A percentile compares a stretch with the other conserved stretches of the same genome.
Conservation (phyloP, 2,113 vertebrate genomes). For the Shinisaurus crocodilurus region DNA sequence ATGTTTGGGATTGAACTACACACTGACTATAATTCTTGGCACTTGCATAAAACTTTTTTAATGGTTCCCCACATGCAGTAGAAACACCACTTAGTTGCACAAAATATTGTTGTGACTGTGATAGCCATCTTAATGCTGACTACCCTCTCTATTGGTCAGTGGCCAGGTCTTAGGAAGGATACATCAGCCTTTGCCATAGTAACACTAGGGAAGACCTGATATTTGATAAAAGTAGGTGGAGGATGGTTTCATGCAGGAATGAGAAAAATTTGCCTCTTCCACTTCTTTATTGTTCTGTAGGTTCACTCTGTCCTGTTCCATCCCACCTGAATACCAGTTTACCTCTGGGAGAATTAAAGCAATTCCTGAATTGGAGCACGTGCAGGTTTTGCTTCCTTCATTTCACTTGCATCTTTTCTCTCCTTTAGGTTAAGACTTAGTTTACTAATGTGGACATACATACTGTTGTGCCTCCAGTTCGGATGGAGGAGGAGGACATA, state of each 20-base stretch:
- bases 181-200: neutral
- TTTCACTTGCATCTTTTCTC: neutral
- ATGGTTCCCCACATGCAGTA: constrained; percentile 12
- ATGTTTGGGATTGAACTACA: constrained; percentile 58
- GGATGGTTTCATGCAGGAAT: neutral
- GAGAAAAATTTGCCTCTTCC: neutral
- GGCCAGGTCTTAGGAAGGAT: neutral
- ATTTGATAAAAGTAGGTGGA: no score
- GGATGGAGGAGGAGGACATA: no score
- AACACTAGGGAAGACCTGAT: neutral
- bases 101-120: neutral
- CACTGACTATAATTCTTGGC: constrained; percentile 38
- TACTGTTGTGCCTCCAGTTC: no score
- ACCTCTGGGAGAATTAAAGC: neutral
- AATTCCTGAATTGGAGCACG: neutral
- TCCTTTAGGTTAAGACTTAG: no score
- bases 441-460: neutral
- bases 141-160: neutral
- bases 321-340: neutral
- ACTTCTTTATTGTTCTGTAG: neutral
- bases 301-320: neutral
- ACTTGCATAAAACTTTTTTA: constrained; percentile 46
- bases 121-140: neutral
- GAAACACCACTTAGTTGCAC: neutral
- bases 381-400: no score